These are phyloP conservation scores for Parazoanthus darwini DNA, from an alignment of 92 coral and sea anemone species.

Conservation along the genomic window DNA sequence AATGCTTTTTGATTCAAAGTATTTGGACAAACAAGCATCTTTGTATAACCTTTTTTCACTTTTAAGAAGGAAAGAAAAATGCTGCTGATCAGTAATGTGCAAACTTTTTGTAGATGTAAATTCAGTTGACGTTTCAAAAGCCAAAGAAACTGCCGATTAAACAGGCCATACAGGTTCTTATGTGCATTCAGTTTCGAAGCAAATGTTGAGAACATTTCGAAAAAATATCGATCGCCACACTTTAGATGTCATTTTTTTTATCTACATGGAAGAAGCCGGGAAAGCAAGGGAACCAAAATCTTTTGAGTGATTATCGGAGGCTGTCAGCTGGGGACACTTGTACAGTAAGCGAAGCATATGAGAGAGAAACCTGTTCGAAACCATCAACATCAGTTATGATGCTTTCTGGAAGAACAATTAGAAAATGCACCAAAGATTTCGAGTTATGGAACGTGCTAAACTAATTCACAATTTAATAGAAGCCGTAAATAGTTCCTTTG, in stretches of 20 bases:
- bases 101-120: background rate
- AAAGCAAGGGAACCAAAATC: background rate
- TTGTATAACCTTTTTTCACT: background rate
- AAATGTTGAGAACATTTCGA: background rate
- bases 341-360: background rate
- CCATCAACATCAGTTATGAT: background rate
- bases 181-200: background rate
- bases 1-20: conserved; percentile 10
- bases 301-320: background rate
- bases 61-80: background rate
- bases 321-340: background rate
- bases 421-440: background rate
- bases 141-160: background rate
- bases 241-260: background rate
- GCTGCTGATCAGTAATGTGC: background rate
- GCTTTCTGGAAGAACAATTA: background rate
- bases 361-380: background rate
- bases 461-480: background rate
- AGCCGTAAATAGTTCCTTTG: conserved; percentile 6
- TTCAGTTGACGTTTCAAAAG: background rate
- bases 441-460: background rate
- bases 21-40: conserved; percentile 16
- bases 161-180: too few species aligned
- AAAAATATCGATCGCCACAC: background rate
- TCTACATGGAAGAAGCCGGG: background rate